Percentiles rank a stretch among this genome's conserved stretches.
Evolutionary conservation across 2,797 vertebrate genomes (phyloP).

Genomic region (Pangasius larnaudii): DNA sequence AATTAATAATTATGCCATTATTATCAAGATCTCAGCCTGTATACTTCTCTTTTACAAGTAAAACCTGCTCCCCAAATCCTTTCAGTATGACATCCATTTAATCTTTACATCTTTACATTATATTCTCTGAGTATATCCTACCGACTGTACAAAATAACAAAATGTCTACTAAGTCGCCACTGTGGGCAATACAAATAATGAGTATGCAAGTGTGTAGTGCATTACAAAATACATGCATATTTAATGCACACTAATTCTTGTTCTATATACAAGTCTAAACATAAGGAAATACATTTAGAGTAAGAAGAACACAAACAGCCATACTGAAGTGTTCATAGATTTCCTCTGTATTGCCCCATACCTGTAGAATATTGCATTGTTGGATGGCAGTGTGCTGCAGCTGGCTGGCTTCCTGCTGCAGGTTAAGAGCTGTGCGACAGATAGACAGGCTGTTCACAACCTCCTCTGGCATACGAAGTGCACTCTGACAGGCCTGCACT

Average conservation of each 20-base stretch:
- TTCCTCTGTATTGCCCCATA: constrained; percentile 49
- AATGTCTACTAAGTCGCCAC: background rate
- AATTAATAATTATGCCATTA: background rate
- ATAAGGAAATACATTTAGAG: background rate
- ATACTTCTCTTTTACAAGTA: background rate
- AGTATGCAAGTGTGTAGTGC: background rate
- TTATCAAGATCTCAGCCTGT: background rate
- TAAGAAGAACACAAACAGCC: background rate
- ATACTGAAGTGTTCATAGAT: constrained; percentile 30
- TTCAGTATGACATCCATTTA: background rate
- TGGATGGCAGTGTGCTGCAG: constrained; percentile 95
- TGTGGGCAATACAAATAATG: background rate
- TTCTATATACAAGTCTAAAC: background rate
- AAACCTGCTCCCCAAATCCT: background rate
- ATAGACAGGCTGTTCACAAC: constrained; percentile 84
- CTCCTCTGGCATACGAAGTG: constrained; percentile 91
- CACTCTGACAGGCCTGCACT: constrained; percentile 89
- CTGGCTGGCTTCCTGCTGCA: constrained; percentile 94
- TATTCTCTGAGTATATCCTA: background rate
- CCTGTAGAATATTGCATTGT: constrained; percentile 97
- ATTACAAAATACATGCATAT: background rate
- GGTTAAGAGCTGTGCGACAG: constrained; percentile 86
- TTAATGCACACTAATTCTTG: background rate
- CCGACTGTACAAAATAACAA: background rate
- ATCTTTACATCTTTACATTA: background rate